Conservation (phyloP, 2,888 invertebrate species). For the Drosophila colorata region DNA sequence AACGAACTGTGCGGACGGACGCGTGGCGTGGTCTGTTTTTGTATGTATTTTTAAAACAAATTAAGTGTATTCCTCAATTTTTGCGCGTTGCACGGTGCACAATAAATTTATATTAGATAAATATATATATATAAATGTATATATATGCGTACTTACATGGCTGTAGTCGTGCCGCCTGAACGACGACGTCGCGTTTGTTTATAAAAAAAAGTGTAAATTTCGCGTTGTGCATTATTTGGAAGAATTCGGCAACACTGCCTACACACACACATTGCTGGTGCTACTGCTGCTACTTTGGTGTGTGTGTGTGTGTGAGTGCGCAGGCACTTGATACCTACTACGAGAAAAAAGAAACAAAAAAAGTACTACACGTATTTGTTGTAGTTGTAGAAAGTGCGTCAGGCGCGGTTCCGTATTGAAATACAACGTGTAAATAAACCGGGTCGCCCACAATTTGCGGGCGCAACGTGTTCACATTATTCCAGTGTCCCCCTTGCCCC, state of each 20-base stretch:
- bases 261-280: constrained; percentile 13
- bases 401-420: constrained; percentile 56
- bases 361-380: constrained; percentile 35
- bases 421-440: constrained; percentile 74
- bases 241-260: constrained; percentile 25
- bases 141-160: constrained; percentile 15
- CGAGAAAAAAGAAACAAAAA: constrained; percentile 20
- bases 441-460: constrained; percentile 60
- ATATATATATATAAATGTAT: background rate
- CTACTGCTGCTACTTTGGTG: constrained; percentile 9
- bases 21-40: constrained; percentile 62
- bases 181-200: constrained; percentile 37
- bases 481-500: background rate
- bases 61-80: constrained; percentile 27
- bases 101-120: constrained; percentile 13
- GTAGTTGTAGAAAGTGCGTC: constrained; percentile 67
- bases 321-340: constrained; percentile 64
- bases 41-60: constrained; percentile 58
- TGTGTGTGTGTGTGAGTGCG: constrained; percentile 41
- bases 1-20: constrained; percentile 61
- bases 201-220: constrained; percentile 30
- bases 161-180: constrained; percentile 21
- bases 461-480: constrained; percentile 26
- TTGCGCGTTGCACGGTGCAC: constrained; percentile 25
- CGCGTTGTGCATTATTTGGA: constrained; percentile 48